A percentile compares a stretch with the other conserved stretches of the same genome.
phyloP scores from a whole-genome alignment of 2,797 vertebrate genomes.

The Melanotaenia boesemani region DNA sequence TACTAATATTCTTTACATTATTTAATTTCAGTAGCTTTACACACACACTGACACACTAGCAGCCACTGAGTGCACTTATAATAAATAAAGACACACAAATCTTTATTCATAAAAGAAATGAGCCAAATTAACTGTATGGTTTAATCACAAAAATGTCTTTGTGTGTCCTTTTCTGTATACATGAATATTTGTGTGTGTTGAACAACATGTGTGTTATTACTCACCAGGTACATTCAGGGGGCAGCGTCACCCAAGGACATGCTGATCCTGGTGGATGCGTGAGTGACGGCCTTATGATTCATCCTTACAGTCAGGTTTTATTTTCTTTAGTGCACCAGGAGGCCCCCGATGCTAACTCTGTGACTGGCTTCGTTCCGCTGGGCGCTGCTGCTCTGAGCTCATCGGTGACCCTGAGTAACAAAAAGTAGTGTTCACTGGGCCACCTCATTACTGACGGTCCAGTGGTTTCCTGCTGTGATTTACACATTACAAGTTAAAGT shows the following conservation, averaged over 20 bases:
- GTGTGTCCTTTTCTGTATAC: not conserved
- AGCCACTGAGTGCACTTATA: not conserved
- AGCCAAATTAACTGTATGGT: not conserved
- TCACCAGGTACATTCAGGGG: slow-evolving; percentile 96
- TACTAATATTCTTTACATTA: slow-evolving; percentile 36
- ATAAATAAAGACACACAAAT: slow-evolving; percentile 8
- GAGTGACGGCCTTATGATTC: slow-evolving; percentile 81
- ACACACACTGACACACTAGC: not conserved
- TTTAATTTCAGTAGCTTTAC: slow-evolving; percentile 46
- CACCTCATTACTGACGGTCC: slow-evolving; percentile 31
- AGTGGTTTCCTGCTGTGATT: slow-evolving; percentile 18
- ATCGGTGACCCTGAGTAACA: slow-evolving; percentile 42
- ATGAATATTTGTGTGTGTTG: not conserved
- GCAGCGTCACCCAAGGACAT: slow-evolving; percentile 98
- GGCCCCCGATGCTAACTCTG: slow-evolving; percentile 32
- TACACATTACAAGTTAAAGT: slow-evolving; percentile 1
- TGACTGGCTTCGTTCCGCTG: slow-evolving; percentile 27
- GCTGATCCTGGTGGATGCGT: slow-evolving; percentile 98
- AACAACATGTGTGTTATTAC: slow-evolving; percentile 40
- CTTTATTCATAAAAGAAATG: slow-evolving; percentile 50
- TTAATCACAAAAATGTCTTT: not conserved
- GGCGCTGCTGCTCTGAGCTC: slow-evolving; percentile 17
- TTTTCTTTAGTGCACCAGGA: slow-evolving; percentile 40
- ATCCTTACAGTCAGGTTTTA: slow-evolving; percentile 52
- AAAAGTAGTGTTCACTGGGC: slow-evolving; percentile 22